These are phyloP conservation scores for Pogonus chalceus DNA, from an alignment of 1,140 invertebrate genomes.

Conservation along the genomic window DNA sequence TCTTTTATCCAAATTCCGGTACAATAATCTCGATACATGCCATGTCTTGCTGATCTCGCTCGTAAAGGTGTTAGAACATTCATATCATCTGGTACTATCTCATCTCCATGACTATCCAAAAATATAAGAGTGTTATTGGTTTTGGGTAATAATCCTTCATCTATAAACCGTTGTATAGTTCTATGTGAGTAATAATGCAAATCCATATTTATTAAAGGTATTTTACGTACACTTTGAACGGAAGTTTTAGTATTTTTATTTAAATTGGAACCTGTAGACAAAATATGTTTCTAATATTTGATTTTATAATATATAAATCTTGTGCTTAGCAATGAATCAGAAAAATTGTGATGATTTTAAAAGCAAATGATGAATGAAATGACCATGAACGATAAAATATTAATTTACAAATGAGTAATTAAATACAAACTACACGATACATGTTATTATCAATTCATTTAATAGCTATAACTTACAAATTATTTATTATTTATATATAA, in stretches of 20 bases:
- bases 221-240: no score
- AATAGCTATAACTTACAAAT: no score
- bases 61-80: slow-evolving; percentile 38
- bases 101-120: slow-evolving; percentile 85
- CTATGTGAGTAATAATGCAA: neutral
- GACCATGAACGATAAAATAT: no score
- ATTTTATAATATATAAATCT: neutral
- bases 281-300: neutral
- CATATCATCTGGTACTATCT: slow-evolving; percentile 67
- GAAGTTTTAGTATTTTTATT: neutral
- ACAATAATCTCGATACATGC: slow-evolving; percentile 47
- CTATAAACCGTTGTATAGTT: neutral
- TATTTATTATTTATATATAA: no score
- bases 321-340: neutral
- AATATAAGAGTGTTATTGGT: slow-evolving; percentile 63
- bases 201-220: neutral
- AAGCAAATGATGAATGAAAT: no score
- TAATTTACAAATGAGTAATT: no score
- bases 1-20: slow-evolving; percentile 93
- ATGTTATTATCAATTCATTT: no score
- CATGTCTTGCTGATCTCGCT: slow-evolving; percentile 50
- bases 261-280: neutral
- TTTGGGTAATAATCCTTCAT: neutral
- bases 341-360: no score
- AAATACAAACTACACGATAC: no score